Evolutionary conservation across 1,140 invertebrate genomes (phyloP).

Genomic region (Sminthurinus signatus): DNA sequence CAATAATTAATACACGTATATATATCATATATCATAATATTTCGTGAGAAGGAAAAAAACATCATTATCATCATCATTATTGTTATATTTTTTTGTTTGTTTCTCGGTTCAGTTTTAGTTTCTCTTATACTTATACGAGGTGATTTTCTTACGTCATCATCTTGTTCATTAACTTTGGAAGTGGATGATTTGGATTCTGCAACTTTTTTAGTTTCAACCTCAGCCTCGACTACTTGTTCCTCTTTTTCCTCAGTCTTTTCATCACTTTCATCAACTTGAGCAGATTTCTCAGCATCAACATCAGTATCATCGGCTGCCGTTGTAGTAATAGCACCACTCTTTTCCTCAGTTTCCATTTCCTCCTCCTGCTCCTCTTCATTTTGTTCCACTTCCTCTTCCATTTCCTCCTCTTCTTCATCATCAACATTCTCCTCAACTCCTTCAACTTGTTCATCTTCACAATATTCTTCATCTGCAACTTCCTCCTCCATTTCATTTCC

Average conservation of each 20-base stretch:
- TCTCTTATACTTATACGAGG: no score
- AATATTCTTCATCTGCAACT: slow-evolving; percentile 44
- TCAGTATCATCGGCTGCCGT: slow-evolving; percentile 36
- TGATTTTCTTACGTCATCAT: slow-evolving; percentile 40
- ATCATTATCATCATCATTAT: background rate
- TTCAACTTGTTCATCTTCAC: slow-evolving; percentile 43
- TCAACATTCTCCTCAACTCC: slow-evolving; percentile 43
- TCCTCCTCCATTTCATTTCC: slow-evolving; percentile 51
- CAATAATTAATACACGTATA: no score
- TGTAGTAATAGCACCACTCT: no score
- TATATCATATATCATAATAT: no score
- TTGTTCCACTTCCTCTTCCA: slow-evolving; percentile 42
- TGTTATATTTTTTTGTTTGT: background rate
- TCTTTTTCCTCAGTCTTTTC: slow-evolving; percentile 26
- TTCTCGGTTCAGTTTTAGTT: no score
- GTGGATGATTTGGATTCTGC: slow-evolving; percentile 23
- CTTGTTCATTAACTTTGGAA: slow-evolving; percentile 27
- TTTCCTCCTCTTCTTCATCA: slow-evolving; percentile 45
- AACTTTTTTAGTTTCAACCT: no score
- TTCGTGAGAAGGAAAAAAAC: no score
- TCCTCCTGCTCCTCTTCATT: background rate
- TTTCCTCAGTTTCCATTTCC: slow-evolving; percentile 6
- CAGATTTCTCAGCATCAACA: slow-evolving; percentile 37
- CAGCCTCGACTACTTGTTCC: no score
- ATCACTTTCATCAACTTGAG: slow-evolving; percentile 15